Evolutionary conservation across 2,113 vertebrate genomes (phyloP), one percentile per base, ranked within the genome.

Genomic region (Ascaphus truei): DNA sequence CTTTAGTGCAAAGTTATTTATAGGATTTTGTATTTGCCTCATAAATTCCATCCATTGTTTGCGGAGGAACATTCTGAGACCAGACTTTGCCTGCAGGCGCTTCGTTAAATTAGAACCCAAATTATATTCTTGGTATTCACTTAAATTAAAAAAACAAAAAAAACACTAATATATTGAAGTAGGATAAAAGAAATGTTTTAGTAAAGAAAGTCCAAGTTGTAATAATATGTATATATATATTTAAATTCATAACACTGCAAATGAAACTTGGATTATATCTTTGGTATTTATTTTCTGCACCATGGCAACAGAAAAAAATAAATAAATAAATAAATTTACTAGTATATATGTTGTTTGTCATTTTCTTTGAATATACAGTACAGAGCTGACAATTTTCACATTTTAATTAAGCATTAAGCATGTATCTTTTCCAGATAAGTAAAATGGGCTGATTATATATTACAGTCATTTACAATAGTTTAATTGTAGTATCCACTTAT

Each of bases 401-500:
- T 65, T 65, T 65, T 56, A 66, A 53, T 66, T 51, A 41, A 56
- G 34, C n/a, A n/a, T 10, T 18, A 45, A 18, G 41, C 41, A 45
- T 45, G 41, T 20, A 45, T 4, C 16, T 1, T 45, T 45, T 45
- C 4, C 34, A 22, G 11, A 43, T 55, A 56, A 66, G 34, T 31
- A 37, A 15, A 13, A 31, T 23, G 50, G n/a, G 23, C 50, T 27
- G 63, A 3, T 55, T 33, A 55, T 55, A 43, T 41, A 66, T 37
- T 27, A 31, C 34, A 22, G 26, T 41, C 63, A 55, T 66, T 66
- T 55, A 43, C 34, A 23, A 22, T 34, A 8, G 3, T 48, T 48
- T 50, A 51, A 71, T 61, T 27, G 57, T 36, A 41, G 27, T 36
- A 61, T 61, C 45, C 39, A 50, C 52, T 61, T 51, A 61, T 52